Evolutionary conservation across 2,797 vertebrate genomes (phyloP).

Genomic region (Hirundo rustica): DNA sequence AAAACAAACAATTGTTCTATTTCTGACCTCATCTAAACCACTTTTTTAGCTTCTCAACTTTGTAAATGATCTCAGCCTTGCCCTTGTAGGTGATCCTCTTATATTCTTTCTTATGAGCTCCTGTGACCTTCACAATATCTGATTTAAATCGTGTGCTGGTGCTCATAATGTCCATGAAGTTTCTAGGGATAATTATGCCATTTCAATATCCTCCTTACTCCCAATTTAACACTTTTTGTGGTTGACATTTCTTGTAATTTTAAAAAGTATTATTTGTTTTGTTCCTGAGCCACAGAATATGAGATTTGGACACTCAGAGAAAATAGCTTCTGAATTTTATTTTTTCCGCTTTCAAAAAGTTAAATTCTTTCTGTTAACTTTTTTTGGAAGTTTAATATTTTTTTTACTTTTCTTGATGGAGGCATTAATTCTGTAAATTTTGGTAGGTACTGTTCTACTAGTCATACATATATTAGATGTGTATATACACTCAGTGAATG

Average conservation of each 20-base stretch:
- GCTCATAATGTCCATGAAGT: neutral
- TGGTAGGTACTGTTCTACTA: constrained; percentile 62
- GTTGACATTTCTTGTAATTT: neutral
- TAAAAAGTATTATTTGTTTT: neutral
- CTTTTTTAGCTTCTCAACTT: neutral
- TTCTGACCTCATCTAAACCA: neutral
- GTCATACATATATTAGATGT: constrained; percentile 32
- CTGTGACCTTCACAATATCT: neutral
- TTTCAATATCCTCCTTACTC: neutral
- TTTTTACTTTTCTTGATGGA: neutral
- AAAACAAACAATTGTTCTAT: neutral
- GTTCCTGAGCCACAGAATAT: neutral
- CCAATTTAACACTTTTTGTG: neutral
- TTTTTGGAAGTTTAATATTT: neutral
- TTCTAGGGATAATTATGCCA: neutral
- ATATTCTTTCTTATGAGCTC: neutral
- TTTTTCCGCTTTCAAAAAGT: neutral
- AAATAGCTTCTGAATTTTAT: neutral
- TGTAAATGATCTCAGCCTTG: neutral
- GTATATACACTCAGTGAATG: neutral
- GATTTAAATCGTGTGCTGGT: neutral
- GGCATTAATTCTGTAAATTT: neutral
- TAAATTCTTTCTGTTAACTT: neutral
- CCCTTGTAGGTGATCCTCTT: neutral
- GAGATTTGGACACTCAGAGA: neutral